phyloP scores from a whole-genome alignment of 2,888 invertebrate species.

The Pseudococcus viburni region DNA sequence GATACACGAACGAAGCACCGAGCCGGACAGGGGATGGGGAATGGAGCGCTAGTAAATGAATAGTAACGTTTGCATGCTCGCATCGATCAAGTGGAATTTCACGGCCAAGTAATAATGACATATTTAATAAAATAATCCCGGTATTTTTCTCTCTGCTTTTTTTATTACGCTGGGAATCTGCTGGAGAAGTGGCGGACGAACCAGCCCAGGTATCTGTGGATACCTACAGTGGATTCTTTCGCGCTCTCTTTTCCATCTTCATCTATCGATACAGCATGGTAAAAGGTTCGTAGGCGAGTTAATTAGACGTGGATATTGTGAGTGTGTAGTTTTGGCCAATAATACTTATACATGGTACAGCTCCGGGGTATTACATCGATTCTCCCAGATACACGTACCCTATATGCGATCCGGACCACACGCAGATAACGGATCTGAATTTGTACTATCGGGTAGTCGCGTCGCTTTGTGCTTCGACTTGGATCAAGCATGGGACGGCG shows the following conservation, averaged over 20 bases:
- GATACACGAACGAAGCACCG: not conserved
- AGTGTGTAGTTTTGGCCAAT: slow-evolving; percentile 41
- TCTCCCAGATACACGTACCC: not conserved
- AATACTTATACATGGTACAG: not conserved
- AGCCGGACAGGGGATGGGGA: not conserved
- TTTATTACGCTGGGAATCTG: not conserved
- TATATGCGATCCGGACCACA: slow-evolving; percentile 1
- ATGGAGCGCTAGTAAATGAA: not conserved
- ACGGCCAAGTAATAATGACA: slow-evolving; percentile 37
- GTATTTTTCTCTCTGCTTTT: not conserved
- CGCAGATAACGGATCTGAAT: slow-evolving; percentile 50
- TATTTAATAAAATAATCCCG: slow-evolving; percentile 4
- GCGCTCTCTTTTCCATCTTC: not conserved
- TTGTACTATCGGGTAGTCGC: slow-evolving; percentile 17
- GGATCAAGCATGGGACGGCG: not conserved
- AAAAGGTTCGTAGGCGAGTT: slow-evolving; percentile 50
- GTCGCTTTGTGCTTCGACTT: not conserved
- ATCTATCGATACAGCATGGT: not conserved
- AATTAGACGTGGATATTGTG: slow-evolving; percentile 32
- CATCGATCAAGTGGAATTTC: slow-evolving; percentile 6
- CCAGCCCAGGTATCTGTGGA: too few relatives aligned
- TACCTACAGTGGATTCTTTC: not conserved
- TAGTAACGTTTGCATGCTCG: not conserved
- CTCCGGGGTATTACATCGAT: slow-evolving; percentile 48
- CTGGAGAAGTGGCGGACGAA: too few relatives aligned